A percentile compares a stretch with the other conserved stretches of the same genome.
Conservation (phyloP, 2,797 vertebrate genomes). For the Chrosomus eos region DNA sequence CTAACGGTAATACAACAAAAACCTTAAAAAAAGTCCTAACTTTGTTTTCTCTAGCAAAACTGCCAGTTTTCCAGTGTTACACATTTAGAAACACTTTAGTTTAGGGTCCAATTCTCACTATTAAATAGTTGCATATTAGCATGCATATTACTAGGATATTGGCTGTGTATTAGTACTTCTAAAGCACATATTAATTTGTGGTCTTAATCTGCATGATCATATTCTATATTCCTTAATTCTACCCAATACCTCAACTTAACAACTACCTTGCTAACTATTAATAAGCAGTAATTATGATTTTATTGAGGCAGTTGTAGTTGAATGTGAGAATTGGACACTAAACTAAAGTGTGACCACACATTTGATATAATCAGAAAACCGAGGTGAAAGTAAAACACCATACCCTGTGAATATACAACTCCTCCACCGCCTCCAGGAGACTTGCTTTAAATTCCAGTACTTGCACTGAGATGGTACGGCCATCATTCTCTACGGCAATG, state of each 20-base stretch:
- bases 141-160: background rate
- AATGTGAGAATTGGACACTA: background rate
- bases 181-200: background rate
- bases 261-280: background rate
- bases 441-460: slow-evolving; percentile 88
- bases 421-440: slow-evolving; percentile 88
- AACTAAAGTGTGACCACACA: background rate
- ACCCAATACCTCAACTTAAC: too few species aligned
- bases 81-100: too few species aligned
- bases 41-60: background rate
- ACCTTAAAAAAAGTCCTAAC: background rate
- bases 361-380: background rate
- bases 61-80: background rate
- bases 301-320: background rate
- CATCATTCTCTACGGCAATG: slow-evolving; percentile 70
- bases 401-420: slow-evolving; percentile 91
- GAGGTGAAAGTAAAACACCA: slow-evolving; percentile 22
- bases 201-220: background rate
- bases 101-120: background rate
- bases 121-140: background rate
- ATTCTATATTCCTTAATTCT: too few species aligned
- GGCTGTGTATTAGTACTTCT: background rate
- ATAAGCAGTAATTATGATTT: background rate
- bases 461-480: slow-evolving; percentile 82
- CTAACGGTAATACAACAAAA: slow-evolving; percentile 4